Percentiles rank a stretch among this genome's conserved stretches.
These are phyloP conservation scores for Prietella phreatophila DNA, from an alignment of 2,113 vertebrate species.

Conservation along the genomic window DNA sequence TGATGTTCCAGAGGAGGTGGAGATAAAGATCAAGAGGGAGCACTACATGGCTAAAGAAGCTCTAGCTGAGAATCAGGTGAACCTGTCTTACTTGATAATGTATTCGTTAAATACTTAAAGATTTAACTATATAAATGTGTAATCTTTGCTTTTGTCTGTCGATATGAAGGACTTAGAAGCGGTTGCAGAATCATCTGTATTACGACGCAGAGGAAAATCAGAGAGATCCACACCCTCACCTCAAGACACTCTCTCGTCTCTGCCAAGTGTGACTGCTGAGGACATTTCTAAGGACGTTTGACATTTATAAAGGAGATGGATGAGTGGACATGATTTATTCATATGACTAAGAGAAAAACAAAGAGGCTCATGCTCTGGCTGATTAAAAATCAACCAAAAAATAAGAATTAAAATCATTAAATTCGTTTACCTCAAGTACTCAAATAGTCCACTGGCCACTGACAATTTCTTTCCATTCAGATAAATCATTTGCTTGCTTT, in stretches of 20 bases:
- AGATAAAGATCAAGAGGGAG: slow-evolving; percentile 75
- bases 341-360: neutral
- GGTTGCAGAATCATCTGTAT: slow-evolving; percentile 13
- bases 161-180: slow-evolving; percentile 5
- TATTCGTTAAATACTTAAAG: neutral
- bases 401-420: neutral
- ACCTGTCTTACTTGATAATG: neutral
- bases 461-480: neutral
- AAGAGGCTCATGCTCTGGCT: neutral
- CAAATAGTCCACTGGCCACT: neutral
- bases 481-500: neutral
- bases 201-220: slow-evolving; percentile 30
- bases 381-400: neutral
- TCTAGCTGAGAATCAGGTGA: slow-evolving; percentile 68
- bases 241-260: neutral
- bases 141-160: neutral
- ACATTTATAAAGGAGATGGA: neutral
- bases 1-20: slow-evolving; percentile 70
- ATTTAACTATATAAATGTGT: neutral
- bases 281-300: neutral
- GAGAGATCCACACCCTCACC: neutral
- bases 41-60: slow-evolving; percentile 73
- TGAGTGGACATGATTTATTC: neutral
- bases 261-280: neutral
- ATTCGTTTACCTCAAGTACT: neutral